A percentile compares a stretch with the other conserved stretches of the same genome.
Evolutionary conservation across 2,113 vertebrate species (phyloP).

Genomic region (Emberiza fucata): DNA sequence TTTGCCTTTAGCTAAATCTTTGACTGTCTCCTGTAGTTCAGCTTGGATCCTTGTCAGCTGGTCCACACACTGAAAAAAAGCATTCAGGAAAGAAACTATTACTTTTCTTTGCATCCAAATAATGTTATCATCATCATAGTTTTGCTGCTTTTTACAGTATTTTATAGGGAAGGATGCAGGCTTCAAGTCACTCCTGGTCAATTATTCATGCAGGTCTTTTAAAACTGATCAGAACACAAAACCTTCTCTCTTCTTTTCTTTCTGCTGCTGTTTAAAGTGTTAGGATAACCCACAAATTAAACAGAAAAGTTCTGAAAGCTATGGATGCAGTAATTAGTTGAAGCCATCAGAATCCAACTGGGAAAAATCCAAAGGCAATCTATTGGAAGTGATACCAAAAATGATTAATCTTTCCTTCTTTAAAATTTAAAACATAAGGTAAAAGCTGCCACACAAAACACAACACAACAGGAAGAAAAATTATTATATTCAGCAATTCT

Average conservation of each 20-base stretch:
- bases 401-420: neutral
- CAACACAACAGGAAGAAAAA: neutral
- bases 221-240: neutral
- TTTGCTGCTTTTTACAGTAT: neutral
- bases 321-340: neutral
- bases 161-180: fast-evolving
- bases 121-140: neutral
- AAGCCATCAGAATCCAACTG: neutral
- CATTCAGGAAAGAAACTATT: slow-evolving; percentile 7
- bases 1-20: slow-evolving; percentile 98
- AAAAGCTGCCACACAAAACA: neutral
- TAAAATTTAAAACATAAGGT: neutral
- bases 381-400: neutral
- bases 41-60: slow-evolving; percentile 93
- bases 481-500: neutral
- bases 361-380: neutral
- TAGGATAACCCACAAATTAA: neutral
- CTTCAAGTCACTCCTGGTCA: neutral
- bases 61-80: slow-evolving; percentile 85
- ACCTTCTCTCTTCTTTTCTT: neutral
- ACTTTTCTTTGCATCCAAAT: neutral
- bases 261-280: neutral
- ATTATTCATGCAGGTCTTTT: neutral
- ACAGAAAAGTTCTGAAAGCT: neutral
- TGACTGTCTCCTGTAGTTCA: slow-evolving; percentile 96